These are phyloP conservation scores for Tetragnatha versicolor DNA, from an alignment of 1,140 invertebrate species.

Conservation along the genomic window DNA sequence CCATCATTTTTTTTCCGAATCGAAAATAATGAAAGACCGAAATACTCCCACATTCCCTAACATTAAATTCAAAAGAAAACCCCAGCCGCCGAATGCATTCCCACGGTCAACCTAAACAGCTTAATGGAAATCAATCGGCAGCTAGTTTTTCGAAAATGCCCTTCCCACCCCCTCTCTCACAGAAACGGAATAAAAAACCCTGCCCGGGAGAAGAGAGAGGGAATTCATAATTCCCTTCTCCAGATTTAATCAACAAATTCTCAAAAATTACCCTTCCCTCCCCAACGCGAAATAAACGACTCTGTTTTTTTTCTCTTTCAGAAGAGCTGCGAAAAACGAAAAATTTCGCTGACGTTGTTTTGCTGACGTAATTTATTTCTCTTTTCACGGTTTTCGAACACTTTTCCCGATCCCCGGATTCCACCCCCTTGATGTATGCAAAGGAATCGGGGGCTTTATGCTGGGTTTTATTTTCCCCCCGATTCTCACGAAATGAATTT, in stretches of 20 bases:
- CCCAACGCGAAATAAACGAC: constrained; percentile 25
- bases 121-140: too few relatives aligned
- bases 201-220: too few relatives aligned
- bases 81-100: too few relatives aligned
- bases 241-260: constrained; percentile 39
- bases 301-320: constrained; percentile 17
- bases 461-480: constrained; percentile 11
- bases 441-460: constrained; percentile 37
- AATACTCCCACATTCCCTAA: too few relatives aligned
- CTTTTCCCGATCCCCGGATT: background rate
- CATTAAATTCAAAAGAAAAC: too few relatives aligned
- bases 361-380: constrained; percentile 49
- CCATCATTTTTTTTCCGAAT: too few relatives aligned
- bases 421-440: constrained; percentile 20
- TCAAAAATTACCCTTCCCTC: background rate
- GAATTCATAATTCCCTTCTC: too few relatives aligned
- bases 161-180: too few relatives aligned
- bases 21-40: too few relatives aligned
- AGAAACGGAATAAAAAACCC: too few relatives aligned
- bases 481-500: constrained; percentile 12
- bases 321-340: background rate
- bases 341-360: constrained; percentile 48
- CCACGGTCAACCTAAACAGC: too few relatives aligned
- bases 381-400: constrained; percentile 46
- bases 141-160: too few relatives aligned